Evolutionary conservation across 2,797 vertebrate genomes (phyloP), one percentile per base, ranked within the genome.

Genomic region (Anomalospiza imberbis): DNA sequence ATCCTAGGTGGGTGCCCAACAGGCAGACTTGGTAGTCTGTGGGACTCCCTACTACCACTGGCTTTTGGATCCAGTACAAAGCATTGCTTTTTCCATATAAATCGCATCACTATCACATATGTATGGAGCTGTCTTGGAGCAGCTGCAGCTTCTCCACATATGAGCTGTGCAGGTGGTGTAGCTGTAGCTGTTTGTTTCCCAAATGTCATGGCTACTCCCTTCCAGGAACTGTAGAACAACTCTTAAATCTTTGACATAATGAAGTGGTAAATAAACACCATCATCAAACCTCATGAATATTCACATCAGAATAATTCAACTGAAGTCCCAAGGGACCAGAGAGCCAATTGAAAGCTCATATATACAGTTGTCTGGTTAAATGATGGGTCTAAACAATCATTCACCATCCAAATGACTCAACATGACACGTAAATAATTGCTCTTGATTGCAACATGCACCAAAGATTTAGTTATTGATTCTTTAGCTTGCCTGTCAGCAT

Each of bases 201-300:
- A 89, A 94, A 88, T 83, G 48, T 61, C 91, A 70, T 44, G 84
- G 81, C 58, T 95, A 80, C 61, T 85, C 85, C 48, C 22, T 91
- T 96, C 94, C 92, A 95, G 94, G 93, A 91, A 75, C 55, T 36
- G 45, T n/a, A 68, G 29, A 53, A 61, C 45, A 62, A 71, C 89
- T 76, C 91, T 68, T 96, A 96, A 94, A 96, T 97, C 91, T 94
- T 82, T 94, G 82, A 65, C 57, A 32, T 97, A 96, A 97, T 94
- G 75, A 96, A 96, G 90, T 96, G 75, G 89, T 93, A 96, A 97
- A 96, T 93, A 96, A 97, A 96, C 48, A 72, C 57, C 84, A 73
- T 74, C 5, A 3, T 97, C 94, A 97, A 90, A 85, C 13, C 65
- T 96, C 87, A 97, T 97, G 95, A 97, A 97, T 97, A 97, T 97